These are phyloP conservation scores for Pachyseris speciosa DNA, from an alignment of 64 coral and sea anemone species.

Conservation along the genomic window DNA sequence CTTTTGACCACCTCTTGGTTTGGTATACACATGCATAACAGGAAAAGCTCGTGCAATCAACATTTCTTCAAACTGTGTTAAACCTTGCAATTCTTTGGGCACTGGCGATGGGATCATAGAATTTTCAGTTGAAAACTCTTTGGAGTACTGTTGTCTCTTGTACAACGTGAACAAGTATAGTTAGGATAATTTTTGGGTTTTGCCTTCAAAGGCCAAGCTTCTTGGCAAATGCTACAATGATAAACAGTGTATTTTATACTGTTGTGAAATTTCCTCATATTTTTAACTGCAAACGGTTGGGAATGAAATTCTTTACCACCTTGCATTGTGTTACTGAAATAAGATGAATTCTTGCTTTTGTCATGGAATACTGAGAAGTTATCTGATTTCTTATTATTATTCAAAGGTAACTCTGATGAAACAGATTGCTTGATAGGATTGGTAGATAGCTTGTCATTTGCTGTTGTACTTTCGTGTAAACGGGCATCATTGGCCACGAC, in stretches of 20 bases:
- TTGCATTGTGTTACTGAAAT: not conserved
- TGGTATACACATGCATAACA: constrained; percentile 54
- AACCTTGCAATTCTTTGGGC: constrained; percentile 37
- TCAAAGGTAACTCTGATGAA: no score
- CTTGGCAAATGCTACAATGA: constrained; percentile 26
- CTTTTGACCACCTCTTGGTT: constrained; percentile 47
- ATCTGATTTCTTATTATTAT: no score
- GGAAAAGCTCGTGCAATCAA: constrained; percentile 53
- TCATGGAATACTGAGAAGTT: no score
- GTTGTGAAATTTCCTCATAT: constrained; percentile 67
- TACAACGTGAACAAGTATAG: constrained; percentile 63
- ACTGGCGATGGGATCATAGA: no score
- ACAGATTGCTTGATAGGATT: no score
- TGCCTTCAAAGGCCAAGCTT: not conserved
- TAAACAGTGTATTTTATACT: constrained; percentile 24
- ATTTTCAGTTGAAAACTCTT: no score
- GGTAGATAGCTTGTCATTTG: no score
- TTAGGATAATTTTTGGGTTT: not conserved
- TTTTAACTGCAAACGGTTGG: not conserved
- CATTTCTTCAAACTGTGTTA: constrained; percentile 60
- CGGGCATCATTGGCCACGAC: no score
- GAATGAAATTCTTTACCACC: constrained; percentile 37
- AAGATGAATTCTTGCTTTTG: no score
- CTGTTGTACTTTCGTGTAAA: no score
- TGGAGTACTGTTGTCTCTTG: no score